These are phyloP conservation scores for Myotis lucifugus DNA, from an alignment of 2,113 vertebrate genomes.

Conservation along the genomic window DNA sequence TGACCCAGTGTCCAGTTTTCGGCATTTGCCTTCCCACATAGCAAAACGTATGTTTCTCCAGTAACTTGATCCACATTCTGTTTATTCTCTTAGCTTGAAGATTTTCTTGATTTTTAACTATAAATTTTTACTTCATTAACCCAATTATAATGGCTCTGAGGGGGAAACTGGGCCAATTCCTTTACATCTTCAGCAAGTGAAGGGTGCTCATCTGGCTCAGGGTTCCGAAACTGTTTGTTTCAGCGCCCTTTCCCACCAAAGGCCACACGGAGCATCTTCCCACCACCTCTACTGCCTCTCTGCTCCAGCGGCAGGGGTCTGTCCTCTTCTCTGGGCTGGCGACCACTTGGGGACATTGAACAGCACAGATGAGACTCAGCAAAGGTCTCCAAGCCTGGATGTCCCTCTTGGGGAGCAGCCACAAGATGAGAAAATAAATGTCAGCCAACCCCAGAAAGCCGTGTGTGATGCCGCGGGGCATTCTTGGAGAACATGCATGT, in stretches of 20 bases:
- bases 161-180: neutral
- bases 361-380: neutral
- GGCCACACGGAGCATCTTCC: neutral
- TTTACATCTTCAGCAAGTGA: neutral
- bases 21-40: neutral
- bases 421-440: neutral
- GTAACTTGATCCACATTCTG: neutral
- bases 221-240: neutral
- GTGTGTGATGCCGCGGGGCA: neutral
- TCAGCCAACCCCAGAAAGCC: too few relatives aligned
- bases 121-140: neutral
- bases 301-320: too few relatives aligned
- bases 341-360: neutral
- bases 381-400: neutral
- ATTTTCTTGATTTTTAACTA: neutral
- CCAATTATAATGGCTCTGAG: neutral
- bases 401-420: neutral
- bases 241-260: neutral
- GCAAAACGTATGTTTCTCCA: neutral
- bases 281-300: rapidly evolving
- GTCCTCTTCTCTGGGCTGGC: neutral
- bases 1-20: neutral
- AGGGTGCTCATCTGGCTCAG: rapidly evolving
- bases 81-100: neutral
- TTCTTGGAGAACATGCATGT: neutral